These are phyloP conservation scores for Drosophila eohydei DNA, from an alignment of 2,888 invertebrate genomes.

Conservation along the genomic window DNA sequence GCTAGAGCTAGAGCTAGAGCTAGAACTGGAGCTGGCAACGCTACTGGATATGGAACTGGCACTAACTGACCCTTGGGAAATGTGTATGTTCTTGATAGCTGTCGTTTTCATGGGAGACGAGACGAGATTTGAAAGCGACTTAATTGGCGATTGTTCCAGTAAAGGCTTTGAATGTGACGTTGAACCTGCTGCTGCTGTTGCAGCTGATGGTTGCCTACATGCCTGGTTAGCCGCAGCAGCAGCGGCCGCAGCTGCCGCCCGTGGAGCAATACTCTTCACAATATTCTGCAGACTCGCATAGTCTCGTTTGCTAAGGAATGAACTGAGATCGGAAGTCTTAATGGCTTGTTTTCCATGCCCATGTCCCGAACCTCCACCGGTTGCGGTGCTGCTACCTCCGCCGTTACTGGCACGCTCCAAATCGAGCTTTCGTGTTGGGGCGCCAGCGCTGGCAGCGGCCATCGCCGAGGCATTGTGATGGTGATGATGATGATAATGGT, in stretches of 20 bases:
- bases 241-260: constrained; percentile 29
- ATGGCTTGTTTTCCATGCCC: constrained; percentile 29
- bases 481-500: constrained; percentile 53
- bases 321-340: constrained; percentile 75
- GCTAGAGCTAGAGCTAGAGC: constrained; percentile 24
- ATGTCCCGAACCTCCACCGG: constrained; percentile 9
- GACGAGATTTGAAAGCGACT: constrained; percentile 88
- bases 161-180: constrained; percentile 30
- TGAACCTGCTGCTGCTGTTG: constrained; percentile 20
- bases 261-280: constrained; percentile 78
- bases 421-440: constrained; percentile 45
- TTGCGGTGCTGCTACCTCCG: constrained; percentile 11
- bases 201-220: constrained; percentile 6
- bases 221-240: constrained; percentile 23
- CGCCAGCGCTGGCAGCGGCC: constrained; percentile 60
- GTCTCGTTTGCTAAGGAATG: constrained; percentile 80
- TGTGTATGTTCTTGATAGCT: constrained; percentile 82
- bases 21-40: constrained; percentile 33
- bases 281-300: constrained; percentile 83
- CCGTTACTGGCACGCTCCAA: constrained; percentile 17
- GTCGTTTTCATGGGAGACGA: constrained; percentile 86
- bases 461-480: constrained; percentile 63
- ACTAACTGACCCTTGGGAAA: constrained; percentile 12
- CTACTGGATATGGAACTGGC: constrained; percentile 26
- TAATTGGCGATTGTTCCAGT: constrained; percentile 87